A percentile compares a stretch with the other conserved stretches of the same genome.
phyloP scores from a whole-genome alignment of 2,113 vertebrate genomes.

The Empidonax traillii region DNA sequence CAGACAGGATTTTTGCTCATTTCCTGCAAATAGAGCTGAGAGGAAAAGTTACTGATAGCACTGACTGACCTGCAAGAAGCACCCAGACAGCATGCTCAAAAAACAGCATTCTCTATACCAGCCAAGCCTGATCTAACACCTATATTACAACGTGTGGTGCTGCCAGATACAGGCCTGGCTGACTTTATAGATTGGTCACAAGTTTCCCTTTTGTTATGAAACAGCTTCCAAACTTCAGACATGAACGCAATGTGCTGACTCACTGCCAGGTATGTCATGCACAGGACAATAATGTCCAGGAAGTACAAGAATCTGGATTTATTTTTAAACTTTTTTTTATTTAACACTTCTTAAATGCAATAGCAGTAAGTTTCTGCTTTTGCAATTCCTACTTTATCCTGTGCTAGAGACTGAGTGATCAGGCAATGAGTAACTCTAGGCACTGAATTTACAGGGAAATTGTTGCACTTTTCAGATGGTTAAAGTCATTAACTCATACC shows the following conservation, averaged over 20 bases:
- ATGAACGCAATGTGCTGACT: background rate
- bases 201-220: background rate
- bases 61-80: background rate
- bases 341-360: background rate
- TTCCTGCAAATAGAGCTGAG: background rate
- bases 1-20: background rate
- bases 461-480: slow-evolving; percentile 64
- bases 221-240: background rate
- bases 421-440: slow-evolving; percentile 49
- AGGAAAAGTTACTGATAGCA: background rate
- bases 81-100: background rate
- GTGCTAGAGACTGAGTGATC: background rate
- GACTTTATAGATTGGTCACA: background rate
- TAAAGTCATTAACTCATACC: slow-evolving; percentile 67
- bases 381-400: background rate
- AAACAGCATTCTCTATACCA: background rate
- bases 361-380: background rate
- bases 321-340: slow-evolving; percentile 29
- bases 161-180: background rate
- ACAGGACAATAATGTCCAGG: background rate
- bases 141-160: background rate
- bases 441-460: slow-evolving; percentile 57
- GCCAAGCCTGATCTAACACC: background rate
- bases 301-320: slow-evolving; percentile 19
- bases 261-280: background rate